Conservation (phyloP, 2,113 vertebrate genomes). For the Onychostoma macrolepis region DNA sequence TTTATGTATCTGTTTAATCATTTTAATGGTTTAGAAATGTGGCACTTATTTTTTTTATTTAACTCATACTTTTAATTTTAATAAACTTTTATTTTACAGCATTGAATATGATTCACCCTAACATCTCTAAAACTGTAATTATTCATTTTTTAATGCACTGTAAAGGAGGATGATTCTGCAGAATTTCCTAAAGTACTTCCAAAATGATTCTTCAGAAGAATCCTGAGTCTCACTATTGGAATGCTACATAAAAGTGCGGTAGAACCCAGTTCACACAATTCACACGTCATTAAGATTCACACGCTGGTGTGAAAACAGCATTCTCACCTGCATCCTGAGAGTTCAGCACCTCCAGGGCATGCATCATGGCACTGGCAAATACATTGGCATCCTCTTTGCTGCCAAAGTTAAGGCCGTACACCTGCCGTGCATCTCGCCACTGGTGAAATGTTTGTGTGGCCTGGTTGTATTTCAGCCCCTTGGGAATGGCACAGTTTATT, state of each 20-base stretch:
- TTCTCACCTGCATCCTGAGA: constrained; percentile 91
- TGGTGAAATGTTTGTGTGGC: constrained; percentile 98
- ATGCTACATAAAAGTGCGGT: not conserved
- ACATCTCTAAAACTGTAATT: not conserved
- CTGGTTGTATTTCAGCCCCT: constrained; percentile 99
- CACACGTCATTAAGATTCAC: not conserved
- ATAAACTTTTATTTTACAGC: not conserved
- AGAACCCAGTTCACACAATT: not conserved
- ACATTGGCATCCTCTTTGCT: constrained; percentile 99
- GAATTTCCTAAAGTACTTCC: not conserved
- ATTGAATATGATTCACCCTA: not conserved
- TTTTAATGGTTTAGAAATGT: no score
- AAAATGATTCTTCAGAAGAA: not conserved
- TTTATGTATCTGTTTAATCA: no score
- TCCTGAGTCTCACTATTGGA: not conserved
- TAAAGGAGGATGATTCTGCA: not conserved
- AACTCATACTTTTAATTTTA: not conserved
- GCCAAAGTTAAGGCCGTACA: constrained; percentile 98
- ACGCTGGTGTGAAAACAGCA: not conserved
- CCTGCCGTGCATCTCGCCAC: constrained; percentile 96
- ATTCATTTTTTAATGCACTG: not conserved
- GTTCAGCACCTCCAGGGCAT: constrained; percentile 98
- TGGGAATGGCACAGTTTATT: constrained; percentile 99
- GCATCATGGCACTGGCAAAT: constrained; percentile 99
- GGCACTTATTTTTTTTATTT: no score